These are phyloP conservation scores for Microplitis mediator DNA, from an alignment of 1,140 invertebrate genomes.

Conservation along the genomic window DNA sequence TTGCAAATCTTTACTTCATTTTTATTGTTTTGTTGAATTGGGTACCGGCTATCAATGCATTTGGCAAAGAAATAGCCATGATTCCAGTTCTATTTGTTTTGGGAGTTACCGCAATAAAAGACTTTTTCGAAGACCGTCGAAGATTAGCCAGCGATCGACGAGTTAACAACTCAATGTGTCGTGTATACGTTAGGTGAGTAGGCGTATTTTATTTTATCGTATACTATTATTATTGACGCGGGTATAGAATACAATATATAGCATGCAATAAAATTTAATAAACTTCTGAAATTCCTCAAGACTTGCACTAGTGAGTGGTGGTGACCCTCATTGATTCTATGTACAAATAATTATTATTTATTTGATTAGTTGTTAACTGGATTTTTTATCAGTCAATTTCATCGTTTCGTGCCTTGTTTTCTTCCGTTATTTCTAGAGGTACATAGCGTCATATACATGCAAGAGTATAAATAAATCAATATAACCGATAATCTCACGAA, in stretches of 20 bases:
- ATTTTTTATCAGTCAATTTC: background rate
- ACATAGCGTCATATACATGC: no score
- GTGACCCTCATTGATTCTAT: background rate
- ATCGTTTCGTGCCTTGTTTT: background rate
- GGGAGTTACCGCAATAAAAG: constrained; percentile 95
- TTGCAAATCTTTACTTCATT: constrained; percentile 98
- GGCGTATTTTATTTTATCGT: constrained; percentile 8
- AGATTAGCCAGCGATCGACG: constrained; percentile 88
- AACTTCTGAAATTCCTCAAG: no score
- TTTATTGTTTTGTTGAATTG: constrained; percentile 95
- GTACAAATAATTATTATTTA: constrained; percentile 1
- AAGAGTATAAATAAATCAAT: no score
- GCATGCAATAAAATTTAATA: no score
- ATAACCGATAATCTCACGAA: no score
- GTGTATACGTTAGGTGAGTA: constrained; percentile 88
- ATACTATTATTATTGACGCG: constrained; percentile 10
- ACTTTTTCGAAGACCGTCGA: constrained; percentile 93
- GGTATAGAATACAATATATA: background rate
- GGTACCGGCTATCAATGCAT: constrained; percentile 92
- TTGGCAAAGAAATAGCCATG: constrained; percentile 96
- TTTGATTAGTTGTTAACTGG: background rate
- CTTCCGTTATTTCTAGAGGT: no score
- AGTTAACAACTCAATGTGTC: constrained; percentile 91
- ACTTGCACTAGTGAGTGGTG: no score
- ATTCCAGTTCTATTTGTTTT: constrained; percentile 94